Evolutionary conservation across 92 coral and sea anemone genomes (phyloP).

Genomic region (Zoanthus sansibaricus): DNA sequence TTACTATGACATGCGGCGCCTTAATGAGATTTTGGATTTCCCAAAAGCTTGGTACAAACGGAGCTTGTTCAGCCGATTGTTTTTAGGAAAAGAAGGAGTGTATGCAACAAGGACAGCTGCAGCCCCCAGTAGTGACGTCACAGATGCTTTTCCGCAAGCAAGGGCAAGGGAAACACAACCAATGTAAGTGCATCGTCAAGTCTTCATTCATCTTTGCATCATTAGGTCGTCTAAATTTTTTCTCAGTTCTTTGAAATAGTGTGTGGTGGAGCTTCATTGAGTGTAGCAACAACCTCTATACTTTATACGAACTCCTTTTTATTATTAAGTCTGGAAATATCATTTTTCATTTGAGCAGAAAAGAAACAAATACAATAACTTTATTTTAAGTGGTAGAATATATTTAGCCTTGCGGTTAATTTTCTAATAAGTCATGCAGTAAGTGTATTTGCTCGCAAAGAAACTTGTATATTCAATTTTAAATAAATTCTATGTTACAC

Average conservation of each 20-base stretch:
- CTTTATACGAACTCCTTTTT: background rate
- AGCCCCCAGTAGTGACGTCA: conserved; percentile 61
- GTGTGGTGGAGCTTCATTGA: background rate
- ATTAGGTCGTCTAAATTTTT: background rate
- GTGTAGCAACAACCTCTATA: background rate
- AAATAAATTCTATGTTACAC: conserved; percentile 44
- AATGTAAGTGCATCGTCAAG: conserved; percentile 50
- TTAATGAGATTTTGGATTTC: conserved; percentile 95
- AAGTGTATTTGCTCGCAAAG: too few relatives aligned
- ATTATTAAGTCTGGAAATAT: too few relatives aligned
- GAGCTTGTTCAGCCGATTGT: conserved; percentile 86
- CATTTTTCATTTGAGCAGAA: background rate
- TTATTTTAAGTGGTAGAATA: too few relatives aligned
- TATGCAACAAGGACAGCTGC: conserved; percentile 92
- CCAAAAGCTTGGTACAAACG: conserved; percentile 99
- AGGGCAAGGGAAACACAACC: conserved; percentile 49
- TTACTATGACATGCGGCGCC: conserved; percentile 98
- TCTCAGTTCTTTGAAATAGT: background rate
- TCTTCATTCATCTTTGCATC: background rate
- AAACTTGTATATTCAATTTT: background rate
- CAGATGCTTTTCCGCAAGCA: conserved; percentile 58
- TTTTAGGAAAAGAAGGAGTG: conserved; percentile 96
- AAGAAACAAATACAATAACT: too few relatives aligned
- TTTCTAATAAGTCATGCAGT: too few relatives aligned
- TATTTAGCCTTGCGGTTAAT: too few relatives aligned